These are phyloP conservation scores for Choloepus didactylus DNA, from an alignment of 2,797 vertebrate genomes.

Conservation along the genomic window DNA sequence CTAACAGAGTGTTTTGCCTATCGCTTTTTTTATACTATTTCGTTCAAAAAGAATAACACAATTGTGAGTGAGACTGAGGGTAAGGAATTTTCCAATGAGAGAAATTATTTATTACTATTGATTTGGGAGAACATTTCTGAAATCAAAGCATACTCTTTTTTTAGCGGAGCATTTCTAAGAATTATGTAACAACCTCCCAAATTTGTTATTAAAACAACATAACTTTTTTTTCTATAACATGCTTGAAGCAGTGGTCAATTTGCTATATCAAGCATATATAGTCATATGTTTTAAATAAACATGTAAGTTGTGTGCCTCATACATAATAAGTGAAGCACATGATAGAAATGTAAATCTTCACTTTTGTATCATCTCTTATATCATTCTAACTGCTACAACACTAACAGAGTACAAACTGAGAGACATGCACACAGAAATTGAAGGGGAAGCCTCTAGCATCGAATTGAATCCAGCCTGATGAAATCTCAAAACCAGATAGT, in stretches of 20 bases:
- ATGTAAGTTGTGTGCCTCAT: background rate
- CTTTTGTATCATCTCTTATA: background rate
- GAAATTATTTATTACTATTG: slow-evolving; percentile 68
- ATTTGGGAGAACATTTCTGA: slow-evolving; percentile 65
- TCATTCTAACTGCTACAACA: background rate
- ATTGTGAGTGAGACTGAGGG: slow-evolving; percentile 43
- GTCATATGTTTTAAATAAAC: slow-evolving; percentile 40
- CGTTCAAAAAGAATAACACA: slow-evolving; percentile 73
- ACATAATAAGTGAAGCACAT: background rate
- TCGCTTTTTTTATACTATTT: slow-evolving; percentile 61
- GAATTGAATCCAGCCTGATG: background rate
- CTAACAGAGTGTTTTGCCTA: slow-evolving; percentile 60
- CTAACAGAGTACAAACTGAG: background rate
- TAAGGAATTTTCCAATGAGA: slow-evolving; percentile 62
- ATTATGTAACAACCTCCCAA: slow-evolving; percentile 15
- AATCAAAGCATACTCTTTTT: slow-evolving; percentile 67
- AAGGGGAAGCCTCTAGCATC: background rate
- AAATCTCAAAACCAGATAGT: background rate
- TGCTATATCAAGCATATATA: background rate
- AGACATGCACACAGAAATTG: background rate
- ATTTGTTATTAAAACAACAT: slow-evolving; percentile 4
- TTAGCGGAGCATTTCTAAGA: slow-evolving; percentile 66
- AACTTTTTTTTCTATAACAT: slow-evolving; percentile 52
- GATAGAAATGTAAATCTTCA: slow-evolving; percentile 16
- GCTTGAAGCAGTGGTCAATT: slow-evolving; percentile 14